These are phyloP conservation scores for Thymelicus lineola DNA, from an alignment of 2,888 invertebrate genomes.

Conservation along the genomic window DNA sequence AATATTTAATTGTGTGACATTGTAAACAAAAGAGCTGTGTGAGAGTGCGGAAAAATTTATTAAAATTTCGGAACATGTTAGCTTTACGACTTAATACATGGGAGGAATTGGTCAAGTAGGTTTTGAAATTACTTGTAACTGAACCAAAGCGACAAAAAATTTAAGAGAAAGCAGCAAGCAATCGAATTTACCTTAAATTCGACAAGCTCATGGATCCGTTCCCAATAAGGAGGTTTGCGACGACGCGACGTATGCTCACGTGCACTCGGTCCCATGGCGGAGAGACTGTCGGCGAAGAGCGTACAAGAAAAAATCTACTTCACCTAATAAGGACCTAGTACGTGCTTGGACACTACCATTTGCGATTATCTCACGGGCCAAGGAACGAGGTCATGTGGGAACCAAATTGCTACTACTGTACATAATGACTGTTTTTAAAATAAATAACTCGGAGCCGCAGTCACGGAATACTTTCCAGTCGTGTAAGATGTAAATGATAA, in stretches of 20 bases:
- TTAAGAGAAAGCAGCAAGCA: slow-evolving; percentile 42
- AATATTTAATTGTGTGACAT: slow-evolving; percentile 6
- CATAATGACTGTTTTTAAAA: slow-evolving; percentile 64
- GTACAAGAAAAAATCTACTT: slow-evolving; percentile 64
- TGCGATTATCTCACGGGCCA: slow-evolving; percentile 81
- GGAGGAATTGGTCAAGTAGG: background rate
- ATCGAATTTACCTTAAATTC: too few relatives aligned
- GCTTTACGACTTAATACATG: background rate
- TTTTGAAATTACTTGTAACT: slow-evolving; percentile 1
- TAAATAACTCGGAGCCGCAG: slow-evolving; percentile 59
- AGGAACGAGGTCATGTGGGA: slow-evolving; percentile 76
- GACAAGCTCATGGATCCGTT: slow-evolving; percentile 54
- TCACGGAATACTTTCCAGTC: slow-evolving; percentile 65
- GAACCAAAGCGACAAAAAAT: slow-evolving; percentile 15
- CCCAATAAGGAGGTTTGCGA: slow-evolving; percentile 54
- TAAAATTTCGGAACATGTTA: background rate
- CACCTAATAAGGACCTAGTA: slow-evolving; percentile 77
- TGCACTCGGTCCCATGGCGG: slow-evolving; percentile 62
- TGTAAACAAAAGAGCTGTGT: background rate
- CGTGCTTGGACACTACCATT: slow-evolving; percentile 77
- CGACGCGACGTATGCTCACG: slow-evolving; percentile 60
- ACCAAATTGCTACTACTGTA: slow-evolving; percentile 68
- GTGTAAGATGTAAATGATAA: slow-evolving; percentile 67
- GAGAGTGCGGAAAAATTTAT: background rate
- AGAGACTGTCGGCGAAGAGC: slow-evolving; percentile 41